Evolutionary conservation across 1,140 invertebrate genomes (phyloP).

Genomic region (Laodelphax striatellus): DNA sequence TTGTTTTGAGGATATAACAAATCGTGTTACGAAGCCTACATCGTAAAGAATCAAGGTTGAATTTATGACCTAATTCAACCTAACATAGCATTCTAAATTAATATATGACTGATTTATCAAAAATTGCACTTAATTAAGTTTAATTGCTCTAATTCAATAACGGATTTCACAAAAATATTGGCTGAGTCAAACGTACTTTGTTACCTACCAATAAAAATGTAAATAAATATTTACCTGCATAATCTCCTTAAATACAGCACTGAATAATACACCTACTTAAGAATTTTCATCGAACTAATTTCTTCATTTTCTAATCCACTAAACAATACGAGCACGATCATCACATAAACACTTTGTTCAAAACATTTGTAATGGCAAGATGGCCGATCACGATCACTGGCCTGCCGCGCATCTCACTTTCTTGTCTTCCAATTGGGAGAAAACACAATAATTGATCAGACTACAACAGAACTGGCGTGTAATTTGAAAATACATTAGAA

Average conservation of each 20-base stretch:
- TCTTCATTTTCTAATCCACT: too few relatives aligned
- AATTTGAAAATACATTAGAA: too few relatives aligned
- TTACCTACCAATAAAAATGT: background rate
- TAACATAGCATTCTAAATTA: background rate
- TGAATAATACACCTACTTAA: background rate
- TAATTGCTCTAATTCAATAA: background rate
- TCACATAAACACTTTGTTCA: conserved; percentile 14
- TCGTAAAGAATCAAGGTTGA: too few relatives aligned
- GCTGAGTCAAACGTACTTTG: background rate
- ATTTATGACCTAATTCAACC: background rate
- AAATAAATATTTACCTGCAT: background rate
- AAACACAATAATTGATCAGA: conserved; percentile 20
- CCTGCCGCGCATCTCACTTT: conserved; percentile 21
- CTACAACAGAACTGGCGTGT: background rate
- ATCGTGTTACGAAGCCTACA: too few relatives aligned
- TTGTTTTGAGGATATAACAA: too few relatives aligned
- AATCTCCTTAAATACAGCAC: background rate
- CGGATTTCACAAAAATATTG: background rate
- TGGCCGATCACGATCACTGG: conserved; percentile 12
- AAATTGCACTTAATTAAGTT: background rate
- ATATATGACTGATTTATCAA: background rate
- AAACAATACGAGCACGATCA: conserved; percentile 1
- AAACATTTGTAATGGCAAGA: conserved; percentile 21
- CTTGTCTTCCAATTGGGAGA: conserved; percentile 17
- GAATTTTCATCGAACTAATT: background rate